A percentile compares a stretch with the other conserved stretches of the same genome.
phyloP scores from a whole-genome alignment of 2,888 invertebrate species.

The Ashinkailepas kermadecensis region DNA sequence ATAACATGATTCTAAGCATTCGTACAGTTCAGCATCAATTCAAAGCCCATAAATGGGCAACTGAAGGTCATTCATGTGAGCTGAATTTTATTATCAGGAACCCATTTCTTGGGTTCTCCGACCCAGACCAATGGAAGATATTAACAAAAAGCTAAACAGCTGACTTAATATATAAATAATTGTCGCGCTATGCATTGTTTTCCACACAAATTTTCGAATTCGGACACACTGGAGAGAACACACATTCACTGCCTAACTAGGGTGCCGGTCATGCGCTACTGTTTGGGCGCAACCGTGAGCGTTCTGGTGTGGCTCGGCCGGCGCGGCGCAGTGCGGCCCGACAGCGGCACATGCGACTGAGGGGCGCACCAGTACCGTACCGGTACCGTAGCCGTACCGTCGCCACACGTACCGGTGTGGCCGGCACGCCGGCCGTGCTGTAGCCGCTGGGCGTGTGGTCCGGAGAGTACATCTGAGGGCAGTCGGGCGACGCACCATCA shows the following conservation, averaged over 20 bases:
- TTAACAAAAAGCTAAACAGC: no score
- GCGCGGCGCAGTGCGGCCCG: neutral
- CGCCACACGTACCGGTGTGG: neutral
- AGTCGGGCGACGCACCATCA: no score
- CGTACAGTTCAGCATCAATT: no score
- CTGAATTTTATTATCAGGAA: no score
- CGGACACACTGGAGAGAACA: neutral
- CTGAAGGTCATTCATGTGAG: no score
- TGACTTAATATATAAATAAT: no score
- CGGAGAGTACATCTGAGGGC: neutral
- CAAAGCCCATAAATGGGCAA: no score
- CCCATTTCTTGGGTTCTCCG: no score
- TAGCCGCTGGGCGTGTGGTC: neutral
- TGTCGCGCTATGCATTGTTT: no score
- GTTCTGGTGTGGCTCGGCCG: neutral
- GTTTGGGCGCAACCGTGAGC: neutral
- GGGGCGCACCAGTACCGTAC: neutral
- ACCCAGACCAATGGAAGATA: no score
- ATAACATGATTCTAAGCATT: no score
- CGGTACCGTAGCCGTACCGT: neutral
- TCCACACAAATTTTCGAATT: no score
- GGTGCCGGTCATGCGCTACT: neutral
- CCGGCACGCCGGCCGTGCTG: neutral
- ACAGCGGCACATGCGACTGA: neutral
- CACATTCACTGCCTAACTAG: neutral